A percentile compares a stretch with the other conserved stretches of the same genome.
phyloP scores from a whole-genome alignment of 2,888 invertebrate genomes.

The Hololepta plana region DNA sequence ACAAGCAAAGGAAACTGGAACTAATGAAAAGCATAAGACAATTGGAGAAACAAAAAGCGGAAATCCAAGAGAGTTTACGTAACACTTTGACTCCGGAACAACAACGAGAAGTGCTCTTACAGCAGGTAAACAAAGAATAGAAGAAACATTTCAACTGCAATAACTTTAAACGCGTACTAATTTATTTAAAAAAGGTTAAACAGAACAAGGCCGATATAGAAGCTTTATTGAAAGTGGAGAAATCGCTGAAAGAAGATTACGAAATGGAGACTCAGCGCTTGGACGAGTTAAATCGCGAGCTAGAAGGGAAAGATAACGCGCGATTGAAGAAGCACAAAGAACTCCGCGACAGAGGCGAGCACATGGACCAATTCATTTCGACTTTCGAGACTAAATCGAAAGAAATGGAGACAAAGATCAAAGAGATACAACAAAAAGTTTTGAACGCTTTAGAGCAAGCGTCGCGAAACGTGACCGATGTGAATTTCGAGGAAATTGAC shows the following conservation, averaged over 20 bases:
- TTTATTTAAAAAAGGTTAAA: constrained; percentile 11
- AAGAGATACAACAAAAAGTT: too few relatives aligned
- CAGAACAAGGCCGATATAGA: constrained; percentile 16
- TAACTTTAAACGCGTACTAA: constrained; percentile 3
- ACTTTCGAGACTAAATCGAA: too few relatives aligned
- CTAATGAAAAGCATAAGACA: constrained; percentile 11
- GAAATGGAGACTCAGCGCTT: constrained; percentile 12
- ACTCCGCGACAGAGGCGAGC: constrained; percentile 13
- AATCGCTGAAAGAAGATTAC: constrained; percentile 12
- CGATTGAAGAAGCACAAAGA: constrained; percentile 15
- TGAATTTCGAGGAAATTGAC: too few relatives aligned
- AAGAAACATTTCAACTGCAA: constrained; percentile 4
- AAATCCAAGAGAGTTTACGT: constrained; percentile 13
- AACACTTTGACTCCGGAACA: constrained; percentile 15
- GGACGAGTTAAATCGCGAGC: constrained; percentile 12
- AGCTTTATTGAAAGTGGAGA: constrained; percentile 13
- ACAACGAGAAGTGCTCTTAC: constrained; percentile 15
- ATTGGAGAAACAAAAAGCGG: constrained; percentile 12
- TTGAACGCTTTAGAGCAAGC: too few relatives aligned
- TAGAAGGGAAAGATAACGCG: constrained; percentile 15
- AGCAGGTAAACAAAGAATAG: constrained; percentile 15
- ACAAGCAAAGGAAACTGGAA: constrained; percentile 13
- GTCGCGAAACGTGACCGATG: too few relatives aligned
- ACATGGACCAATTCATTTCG: constrained; percentile 13
- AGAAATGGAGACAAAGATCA: too few relatives aligned